A percentile compares a stretch with the other conserved stretches of the same genome.
Conservation (phyloP, 2,797 vertebrate species). For the Pipistrellus pipistrellus region DNA sequence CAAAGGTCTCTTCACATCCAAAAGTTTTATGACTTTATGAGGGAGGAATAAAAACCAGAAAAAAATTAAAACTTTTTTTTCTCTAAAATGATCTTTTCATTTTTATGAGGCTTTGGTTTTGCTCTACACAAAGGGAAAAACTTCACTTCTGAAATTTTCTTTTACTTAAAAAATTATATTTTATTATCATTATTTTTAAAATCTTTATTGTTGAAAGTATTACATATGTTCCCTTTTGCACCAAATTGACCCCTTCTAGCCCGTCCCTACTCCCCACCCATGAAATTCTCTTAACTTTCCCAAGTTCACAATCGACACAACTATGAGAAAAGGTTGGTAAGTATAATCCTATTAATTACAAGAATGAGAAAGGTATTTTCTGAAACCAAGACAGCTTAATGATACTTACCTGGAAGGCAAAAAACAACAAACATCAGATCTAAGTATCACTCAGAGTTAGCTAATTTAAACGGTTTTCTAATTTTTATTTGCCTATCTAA, state of each 20-base stretch:
- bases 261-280: too few species aligned
- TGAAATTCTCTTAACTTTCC: conserved; percentile 24
- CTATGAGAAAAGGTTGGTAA: background rate
- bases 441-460: background rate
- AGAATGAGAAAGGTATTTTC: conserved; percentile 34
- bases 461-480: conserved; percentile 31
- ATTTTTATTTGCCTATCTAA: conserved; percentile 42
- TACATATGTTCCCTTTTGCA: too few species aligned
- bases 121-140: conserved; percentile 1
- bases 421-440: background rate
- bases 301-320: background rate
- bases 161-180: background rate
- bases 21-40: conserved; percentile 55
- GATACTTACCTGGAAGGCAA: conserved; percentile 25
- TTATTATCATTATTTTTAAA: too few species aligned
- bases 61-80: background rate
- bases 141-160: conserved; percentile 39
- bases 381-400: conserved; percentile 44
- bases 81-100: conserved; percentile 3
- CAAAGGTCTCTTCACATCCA: conserved; percentile 57
- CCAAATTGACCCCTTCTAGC: too few species aligned
- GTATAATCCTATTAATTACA: conserved; percentile 16
- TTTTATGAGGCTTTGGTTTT: background rate
- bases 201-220: too few species aligned
- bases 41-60: background rate